A percentile compares a stretch with the other conserved stretches of the same genome.
These are phyloP conservation scores for Epicampocera succincta DNA, from an alignment of 2,888 invertebrate species.

Conservation along the genomic window DNA sequence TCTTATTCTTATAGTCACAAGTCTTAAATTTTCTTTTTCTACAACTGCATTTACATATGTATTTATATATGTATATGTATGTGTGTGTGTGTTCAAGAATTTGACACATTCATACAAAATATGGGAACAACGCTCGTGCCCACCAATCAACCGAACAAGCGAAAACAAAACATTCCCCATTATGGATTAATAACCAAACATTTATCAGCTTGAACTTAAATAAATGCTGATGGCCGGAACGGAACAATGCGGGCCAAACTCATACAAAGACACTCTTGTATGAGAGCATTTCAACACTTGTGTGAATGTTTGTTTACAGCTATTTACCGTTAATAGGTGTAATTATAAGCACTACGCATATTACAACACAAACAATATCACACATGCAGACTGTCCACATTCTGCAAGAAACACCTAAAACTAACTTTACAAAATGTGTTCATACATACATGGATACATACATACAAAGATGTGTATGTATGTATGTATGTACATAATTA, in stretches of 20 bases:
- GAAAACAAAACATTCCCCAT: conserved; percentile 76
- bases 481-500: too few relatives aligned
- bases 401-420: conserved; percentile 9
- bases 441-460: neutral
- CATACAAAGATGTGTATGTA: too few relatives aligned
- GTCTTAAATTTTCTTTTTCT: too few relatives aligned
- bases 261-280: conserved; percentile 4
- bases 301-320: conserved; percentile 14
- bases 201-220: conserved; percentile 76
- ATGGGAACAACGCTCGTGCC: neutral
- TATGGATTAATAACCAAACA: conserved; percentile 79
- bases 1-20: too few relatives aligned
- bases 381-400: conserved; percentile 1
- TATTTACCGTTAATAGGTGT: conserved; percentile 62
- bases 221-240: conserved; percentile 70
- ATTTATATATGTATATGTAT: neutral
- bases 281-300: neutral
- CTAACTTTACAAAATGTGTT: neutral
- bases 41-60: too few relatives aligned
- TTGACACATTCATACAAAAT: neutral
- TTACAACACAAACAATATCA: neutral
- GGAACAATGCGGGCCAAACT: conserved; percentile 34
- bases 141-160: conserved; percentile 51
- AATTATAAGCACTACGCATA: conserved; percentile 60
- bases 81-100: too few relatives aligned